Evolutionary conservation across 2,113 vertebrate species (phyloP).

Genomic region (Cebus imitator): DNA sequence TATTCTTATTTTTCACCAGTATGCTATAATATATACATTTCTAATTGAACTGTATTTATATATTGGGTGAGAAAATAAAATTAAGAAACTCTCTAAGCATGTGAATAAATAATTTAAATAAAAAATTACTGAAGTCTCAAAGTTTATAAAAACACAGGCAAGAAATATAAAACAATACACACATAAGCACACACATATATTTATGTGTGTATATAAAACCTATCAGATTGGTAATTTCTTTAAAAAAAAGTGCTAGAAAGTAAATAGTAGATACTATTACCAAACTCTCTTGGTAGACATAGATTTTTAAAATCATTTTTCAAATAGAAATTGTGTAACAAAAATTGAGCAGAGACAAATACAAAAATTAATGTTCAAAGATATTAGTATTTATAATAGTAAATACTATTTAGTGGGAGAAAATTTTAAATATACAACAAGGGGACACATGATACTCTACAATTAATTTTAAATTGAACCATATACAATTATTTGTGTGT

Average conservation of each 20-base stretch:
- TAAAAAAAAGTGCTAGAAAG: neutral
- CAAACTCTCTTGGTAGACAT: neutral
- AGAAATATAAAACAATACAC: neutral
- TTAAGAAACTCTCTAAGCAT: neutral
- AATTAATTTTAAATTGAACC: neutral
- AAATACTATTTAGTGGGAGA: neutral
- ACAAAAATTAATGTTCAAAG: neutral
- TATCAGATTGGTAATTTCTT: neutral
- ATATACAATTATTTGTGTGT: neutral
- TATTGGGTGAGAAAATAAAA: neutral
- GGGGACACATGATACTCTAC: neutral
- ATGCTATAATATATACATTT: neutral
- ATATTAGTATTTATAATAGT: neutral
- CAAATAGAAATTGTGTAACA: neutral
- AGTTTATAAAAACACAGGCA: neutral
- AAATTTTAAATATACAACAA: neutral
- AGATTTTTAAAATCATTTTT: neutral
- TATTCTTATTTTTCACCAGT: neutral
- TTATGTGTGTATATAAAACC: neutral
- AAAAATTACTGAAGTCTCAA: neutral
- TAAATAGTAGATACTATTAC: neutral
- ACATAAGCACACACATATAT: neutral
- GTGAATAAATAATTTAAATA: neutral
- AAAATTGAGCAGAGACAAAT: neutral
- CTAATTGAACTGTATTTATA: neutral